These are phyloP conservation scores for Pandemis cinnamomeana DNA, from an alignment of 2,888 invertebrate species.

Conservation along the genomic window DNA sequence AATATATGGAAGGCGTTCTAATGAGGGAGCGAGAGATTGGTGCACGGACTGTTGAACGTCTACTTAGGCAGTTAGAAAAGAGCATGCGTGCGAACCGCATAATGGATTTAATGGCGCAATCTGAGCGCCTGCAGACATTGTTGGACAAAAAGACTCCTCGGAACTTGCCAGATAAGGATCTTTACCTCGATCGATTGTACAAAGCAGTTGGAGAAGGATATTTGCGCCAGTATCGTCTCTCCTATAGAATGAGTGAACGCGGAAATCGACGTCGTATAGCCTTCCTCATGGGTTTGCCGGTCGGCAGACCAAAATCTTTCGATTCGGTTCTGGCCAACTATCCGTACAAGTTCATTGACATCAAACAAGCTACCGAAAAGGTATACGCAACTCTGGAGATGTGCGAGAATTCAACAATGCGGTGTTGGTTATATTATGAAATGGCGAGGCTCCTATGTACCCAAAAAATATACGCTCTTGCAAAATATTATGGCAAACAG, in stretches of 20 bases:
- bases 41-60: constrained; percentile 66
- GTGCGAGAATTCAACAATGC: constrained; percentile 78
- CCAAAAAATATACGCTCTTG: constrained; percentile 76
- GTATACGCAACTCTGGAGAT: constrained; percentile 67
- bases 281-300: constrained; percentile 75
- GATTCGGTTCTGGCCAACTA: constrained; percentile 78
- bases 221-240: constrained; percentile 71
- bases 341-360: constrained; percentile 75
- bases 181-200: constrained; percentile 72
- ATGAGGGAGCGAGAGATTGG: constrained; percentile 70
- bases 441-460: constrained; percentile 67
- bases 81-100: constrained; percentile 66
- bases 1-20: constrained; percentile 67
- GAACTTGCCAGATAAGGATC: constrained; percentile 73
- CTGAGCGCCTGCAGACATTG: constrained; percentile 76
- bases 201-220: constrained; percentile 76
- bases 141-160: constrained; percentile 72
- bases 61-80: constrained; percentile 68
- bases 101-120: constrained; percentile 74
- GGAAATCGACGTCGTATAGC: constrained; percentile 76
- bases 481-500: constrained; percentile 76
- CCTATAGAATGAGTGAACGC: constrained; percentile 74
- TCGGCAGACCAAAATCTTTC: constrained; percentile 72
- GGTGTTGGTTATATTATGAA: constrained; percentile 79
- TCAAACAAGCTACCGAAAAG: constrained; percentile 69